Evolutionary conservation across 2,113 vertebrate genomes (phyloP), one percentile per base, ranked within the genome.

Genomic region (Astatoreochromis straeleni): DNA sequence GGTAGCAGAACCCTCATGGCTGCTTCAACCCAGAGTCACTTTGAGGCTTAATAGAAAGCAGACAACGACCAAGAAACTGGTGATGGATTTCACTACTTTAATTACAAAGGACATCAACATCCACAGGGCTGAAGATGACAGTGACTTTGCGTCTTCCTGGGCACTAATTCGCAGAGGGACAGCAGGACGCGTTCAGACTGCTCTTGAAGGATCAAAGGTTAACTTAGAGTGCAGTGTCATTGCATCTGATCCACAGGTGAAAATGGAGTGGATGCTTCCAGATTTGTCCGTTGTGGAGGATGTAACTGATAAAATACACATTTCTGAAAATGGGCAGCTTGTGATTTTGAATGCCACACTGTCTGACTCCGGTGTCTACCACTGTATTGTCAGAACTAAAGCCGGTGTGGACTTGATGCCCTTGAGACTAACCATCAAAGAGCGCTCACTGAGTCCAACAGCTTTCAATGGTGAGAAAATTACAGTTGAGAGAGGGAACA

Each of bases 261-360:
- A 93, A 86, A 89, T 95, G 33, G 95, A 96, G 57, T 97, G 97
- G 97, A 96, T 97, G 87, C 95, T 96, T 85, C 96, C 97, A 42
- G 96, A 97, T 88, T 89, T 96, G 82, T 95, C 95, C 4, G 49
- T 93, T 13, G 79, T 95, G 9, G 95, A 96, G 63, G 91, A 86
- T n/a, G 60, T 79, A 10, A 85, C 92, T 57, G 88, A 91, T 21
- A 88, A 95, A 57, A 87, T 92, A 14, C 65, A 95, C 42, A 55
- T 94, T 42, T 92, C 93, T 58, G 94, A 96, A 73, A 89, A 75
- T 38, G 94, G 95, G 40, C 89, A 90, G 47, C 92, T 97, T 80
- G 81, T 96, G 6, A 96, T 97, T 88, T 93, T 94, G 55, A 96
- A 96, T 53, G 83, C 93, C 9, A 95, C 92, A 2, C 13, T 94